These are phyloP conservation scores for Stenurella melanura DNA, from an alignment of 2,888 invertebrate genomes.

Conservation along the genomic window DNA sequence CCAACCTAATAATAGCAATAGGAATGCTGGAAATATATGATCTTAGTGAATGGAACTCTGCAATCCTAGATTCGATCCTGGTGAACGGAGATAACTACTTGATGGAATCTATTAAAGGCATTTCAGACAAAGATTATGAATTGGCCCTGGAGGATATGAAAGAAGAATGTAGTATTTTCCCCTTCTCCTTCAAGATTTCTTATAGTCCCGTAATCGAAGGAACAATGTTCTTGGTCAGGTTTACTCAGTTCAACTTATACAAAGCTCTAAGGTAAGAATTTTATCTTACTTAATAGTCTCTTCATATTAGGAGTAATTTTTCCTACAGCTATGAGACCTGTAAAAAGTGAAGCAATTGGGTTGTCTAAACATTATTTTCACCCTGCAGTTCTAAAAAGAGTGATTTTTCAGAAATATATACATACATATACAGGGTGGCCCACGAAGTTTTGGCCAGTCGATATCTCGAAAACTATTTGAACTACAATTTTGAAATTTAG, in stretches of 20 bases:
- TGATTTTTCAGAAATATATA: no score
- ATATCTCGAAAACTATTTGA: no score
- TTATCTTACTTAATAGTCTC: no score
- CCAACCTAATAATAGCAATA: slow-evolving; percentile 74
- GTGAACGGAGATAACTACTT: slow-evolving; percentile 78
- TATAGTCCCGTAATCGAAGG: slow-evolving; percentile 78
- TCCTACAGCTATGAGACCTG: no score
- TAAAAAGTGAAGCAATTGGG: no score
- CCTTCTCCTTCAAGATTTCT: slow-evolving; percentile 77
- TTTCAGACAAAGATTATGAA: slow-evolving; percentile 76
- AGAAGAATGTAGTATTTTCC: slow-evolving; percentile 76
- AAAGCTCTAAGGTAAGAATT: slow-evolving; percentile 74
- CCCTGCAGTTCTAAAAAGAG: no score
- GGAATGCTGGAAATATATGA: slow-evolving; percentile 78
- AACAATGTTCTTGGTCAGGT: slow-evolving; percentile 77
- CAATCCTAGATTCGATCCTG: slow-evolving; percentile 79
- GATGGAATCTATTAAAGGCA: slow-evolving; percentile 73
- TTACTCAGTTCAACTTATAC: slow-evolving; percentile 78
- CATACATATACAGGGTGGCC: no score
- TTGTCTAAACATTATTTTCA: no score
- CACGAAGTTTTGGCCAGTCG: no score
- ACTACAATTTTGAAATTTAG: no score
- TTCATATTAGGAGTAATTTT: no score
- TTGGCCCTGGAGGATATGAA: slow-evolving; percentile 77
- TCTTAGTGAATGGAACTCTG: slow-evolving; percentile 79